Percentiles rank a stretch among this genome's conserved stretches.
phyloP scores from a whole-genome alignment of 2,888 invertebrate genomes.

The Yponomeuta malinellus region DNA sequence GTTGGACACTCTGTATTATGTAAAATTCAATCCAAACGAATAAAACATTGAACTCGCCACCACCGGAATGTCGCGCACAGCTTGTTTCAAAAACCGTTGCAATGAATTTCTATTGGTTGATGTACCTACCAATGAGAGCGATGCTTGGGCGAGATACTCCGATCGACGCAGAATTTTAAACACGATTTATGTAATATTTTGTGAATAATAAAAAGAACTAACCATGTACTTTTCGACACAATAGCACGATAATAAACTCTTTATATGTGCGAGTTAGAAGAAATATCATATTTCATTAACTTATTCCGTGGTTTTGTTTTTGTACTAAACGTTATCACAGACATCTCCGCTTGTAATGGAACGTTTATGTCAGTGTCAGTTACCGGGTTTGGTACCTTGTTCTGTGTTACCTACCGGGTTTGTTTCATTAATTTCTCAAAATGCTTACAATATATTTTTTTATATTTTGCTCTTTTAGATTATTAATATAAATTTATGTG shows the following conservation, averaged over 20 bases:
- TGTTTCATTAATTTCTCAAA: too few species aligned
- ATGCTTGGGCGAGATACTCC: slow-evolving; percentile 33
- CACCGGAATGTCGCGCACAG: slow-evolving; percentile 48
- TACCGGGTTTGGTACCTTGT: background rate
- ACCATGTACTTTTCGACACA: too few species aligned
- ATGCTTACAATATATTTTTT: too few species aligned
- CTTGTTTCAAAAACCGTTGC: slow-evolving; percentile 63
- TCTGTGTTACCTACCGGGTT: too few species aligned
- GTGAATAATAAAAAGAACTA: background rate
- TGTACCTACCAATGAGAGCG: slow-evolving; percentile 39
- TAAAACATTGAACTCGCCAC: slow-evolving; percentile 53
- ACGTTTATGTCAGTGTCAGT: background rate
- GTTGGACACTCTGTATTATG: slow-evolving; percentile 34
- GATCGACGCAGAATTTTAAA: slow-evolving; percentile 24
- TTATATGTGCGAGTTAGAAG: too few species aligned
- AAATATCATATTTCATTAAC: too few species aligned
- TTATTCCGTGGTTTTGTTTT: background rate
- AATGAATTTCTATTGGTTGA: slow-evolving; percentile 53
- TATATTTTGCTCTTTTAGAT: background rate
- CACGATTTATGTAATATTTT: slow-evolving; percentile 14
- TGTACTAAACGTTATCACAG: background rate
- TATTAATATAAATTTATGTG: background rate
- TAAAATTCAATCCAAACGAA: slow-evolving; percentile 45
- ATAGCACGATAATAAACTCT: too few species aligned
- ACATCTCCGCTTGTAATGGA: background rate